Conservation (phyloP, 2,888 invertebrate species). For the Euplexia lucipara region DNA sequence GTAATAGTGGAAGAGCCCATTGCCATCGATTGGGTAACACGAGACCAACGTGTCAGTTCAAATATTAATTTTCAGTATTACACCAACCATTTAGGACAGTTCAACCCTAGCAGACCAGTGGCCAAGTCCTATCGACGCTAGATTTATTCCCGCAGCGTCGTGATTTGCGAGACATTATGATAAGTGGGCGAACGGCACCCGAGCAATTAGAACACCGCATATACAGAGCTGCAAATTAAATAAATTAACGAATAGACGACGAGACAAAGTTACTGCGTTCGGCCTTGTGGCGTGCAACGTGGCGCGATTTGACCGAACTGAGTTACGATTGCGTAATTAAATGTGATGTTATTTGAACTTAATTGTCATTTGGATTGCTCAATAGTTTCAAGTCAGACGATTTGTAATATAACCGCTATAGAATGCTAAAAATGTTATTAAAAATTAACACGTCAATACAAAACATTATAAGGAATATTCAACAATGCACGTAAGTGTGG, state of each 20-base stretch:
- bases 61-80: background rate
- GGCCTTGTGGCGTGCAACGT: constrained; percentile 48
- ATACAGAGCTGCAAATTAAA: constrained; percentile 80
- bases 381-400: background rate
- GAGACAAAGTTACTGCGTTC: constrained; percentile 71
- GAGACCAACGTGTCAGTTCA: too few species aligned
- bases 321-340: constrained; percentile 54
- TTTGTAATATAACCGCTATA: background rate
- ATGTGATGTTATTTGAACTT: constrained; percentile 41
- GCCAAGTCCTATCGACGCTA: constrained; percentile 79
- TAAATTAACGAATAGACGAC: constrained; percentile 79
- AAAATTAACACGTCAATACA: background rate
- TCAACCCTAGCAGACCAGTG: constrained; percentile 62
- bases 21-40: too few species aligned
- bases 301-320: constrained; percentile 55
- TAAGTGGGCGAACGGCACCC: constrained; percentile 86
- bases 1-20: too few species aligned
- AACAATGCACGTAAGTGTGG: background rate
- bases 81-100: constrained; percentile 11
- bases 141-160: constrained; percentile 84
- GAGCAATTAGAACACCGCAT: constrained; percentile 85
- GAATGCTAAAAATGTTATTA: background rate
- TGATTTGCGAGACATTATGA: constrained; percentile 91
- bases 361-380: constrained; percentile 17
- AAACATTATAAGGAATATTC: background rate